Evolutionary conservation across 2,797 vertebrate genomes (phyloP).

Genomic region (Clarias platycephalus): DNA sequence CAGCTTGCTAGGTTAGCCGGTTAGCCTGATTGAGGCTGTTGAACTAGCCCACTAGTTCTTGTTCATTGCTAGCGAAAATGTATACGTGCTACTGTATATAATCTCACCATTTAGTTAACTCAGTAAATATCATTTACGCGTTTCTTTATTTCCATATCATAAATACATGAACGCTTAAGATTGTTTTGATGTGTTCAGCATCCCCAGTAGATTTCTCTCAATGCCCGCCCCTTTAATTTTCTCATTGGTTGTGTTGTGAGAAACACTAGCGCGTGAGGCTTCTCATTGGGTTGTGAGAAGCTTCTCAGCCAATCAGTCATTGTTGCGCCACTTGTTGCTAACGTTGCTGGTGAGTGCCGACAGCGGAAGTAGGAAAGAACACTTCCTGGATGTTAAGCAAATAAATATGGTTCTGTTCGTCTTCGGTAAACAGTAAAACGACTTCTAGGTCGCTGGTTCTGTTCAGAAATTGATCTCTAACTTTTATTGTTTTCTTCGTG

Average conservation of each 20-base stretch:
- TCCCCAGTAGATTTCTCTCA: conserved; percentile 34
- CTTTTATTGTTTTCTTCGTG: background rate
- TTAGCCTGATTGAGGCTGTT: conserved; percentile 33
- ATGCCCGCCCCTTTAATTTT: conserved; percentile 40
- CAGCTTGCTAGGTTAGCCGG: conserved; percentile 29
- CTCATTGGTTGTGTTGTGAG: conserved; percentile 64
- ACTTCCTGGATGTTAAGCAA: conserved; percentile 60
- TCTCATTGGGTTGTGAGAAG: conserved; percentile 53
- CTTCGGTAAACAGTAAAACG: conserved; percentile 4
- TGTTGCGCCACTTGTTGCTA: conserved; percentile 82
- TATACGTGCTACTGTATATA: background rate
- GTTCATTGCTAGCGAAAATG: conserved; percentile 18
- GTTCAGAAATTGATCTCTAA: too few relatives aligned
- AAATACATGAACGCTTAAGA: conserved; percentile 19
- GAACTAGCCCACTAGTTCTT: conserved; percentile 39
- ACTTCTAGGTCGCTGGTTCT: background rate
- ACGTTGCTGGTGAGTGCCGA: conserved; percentile 76
- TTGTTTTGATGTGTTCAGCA: conserved; percentile 47
- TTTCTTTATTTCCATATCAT: background rate
- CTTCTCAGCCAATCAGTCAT: conserved; percentile 54
- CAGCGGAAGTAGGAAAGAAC: conserved; percentile 70
- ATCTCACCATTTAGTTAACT: background rate
- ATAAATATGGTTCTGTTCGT: conserved; percentile 45
- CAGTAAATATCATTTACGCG: background rate
- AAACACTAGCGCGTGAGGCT: conserved; percentile 58